phyloP scores from a whole-genome alignment of 2,888 invertebrate species.

The Acrobasis suavella region DNA sequence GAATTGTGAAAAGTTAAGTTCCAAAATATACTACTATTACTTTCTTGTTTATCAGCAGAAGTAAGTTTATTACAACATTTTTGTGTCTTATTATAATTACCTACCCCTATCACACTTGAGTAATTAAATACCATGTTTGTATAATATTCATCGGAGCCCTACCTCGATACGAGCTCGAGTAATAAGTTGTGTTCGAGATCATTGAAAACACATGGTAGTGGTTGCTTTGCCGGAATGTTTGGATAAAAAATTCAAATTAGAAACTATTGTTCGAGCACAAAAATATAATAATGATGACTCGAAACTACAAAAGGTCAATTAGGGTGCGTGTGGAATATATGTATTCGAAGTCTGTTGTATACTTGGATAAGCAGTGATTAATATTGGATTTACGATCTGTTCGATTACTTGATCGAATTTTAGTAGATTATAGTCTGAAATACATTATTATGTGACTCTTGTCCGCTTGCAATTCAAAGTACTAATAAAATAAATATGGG shows the following conservation, averaged over 20 bases:
- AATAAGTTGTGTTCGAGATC: neutral
- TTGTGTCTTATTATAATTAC: too few relatives aligned
- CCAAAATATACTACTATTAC: neutral
- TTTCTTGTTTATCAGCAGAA: neutral
- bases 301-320: neutral
- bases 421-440: too few relatives aligned
- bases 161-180: neutral
- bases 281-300: neutral
- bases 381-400: neutral
- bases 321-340: neutral
- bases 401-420: too few relatives aligned
- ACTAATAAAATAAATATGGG: too few relatives aligned
- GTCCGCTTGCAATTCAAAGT: too few relatives aligned
- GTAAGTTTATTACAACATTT: neutral
- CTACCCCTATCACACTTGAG: too few relatives aligned
- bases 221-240: slow-evolving; percentile 4
- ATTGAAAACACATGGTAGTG: slow-evolving; percentile 16
- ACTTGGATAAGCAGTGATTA: neutral
- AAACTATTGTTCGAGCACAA: neutral
- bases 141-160: too few relatives aligned
- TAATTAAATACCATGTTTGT: too few relatives aligned
- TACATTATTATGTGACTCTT: too few relatives aligned
- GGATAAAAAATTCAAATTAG: slow-evolving; percentile 4
- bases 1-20: neutral
- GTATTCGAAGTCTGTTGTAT: neutral